phyloP scores from a whole-genome alignment of 35 echinoderm and acorn worm species.

The Anneissia japonica region DNA sequence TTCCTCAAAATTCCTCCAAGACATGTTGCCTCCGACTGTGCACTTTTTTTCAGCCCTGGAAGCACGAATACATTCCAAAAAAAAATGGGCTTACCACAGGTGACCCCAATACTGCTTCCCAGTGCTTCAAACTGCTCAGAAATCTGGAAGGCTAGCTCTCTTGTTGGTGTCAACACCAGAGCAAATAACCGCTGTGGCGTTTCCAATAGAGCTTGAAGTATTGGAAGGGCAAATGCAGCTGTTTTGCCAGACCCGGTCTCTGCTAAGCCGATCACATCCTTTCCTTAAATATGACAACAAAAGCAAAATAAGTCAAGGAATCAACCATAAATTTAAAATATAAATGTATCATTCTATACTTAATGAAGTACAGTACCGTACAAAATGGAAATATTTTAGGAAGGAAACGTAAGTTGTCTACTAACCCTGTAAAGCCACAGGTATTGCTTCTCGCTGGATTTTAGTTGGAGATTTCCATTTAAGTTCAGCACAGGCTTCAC shows the following conservation, averaged over 20 bases:
- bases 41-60: no score
- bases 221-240: conserved; percentile 88
- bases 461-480: conserved; percentile 97
- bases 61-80: neutral
- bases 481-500: conserved; percentile 82
- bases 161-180: conserved; percentile 77
- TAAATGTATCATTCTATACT: neutral
- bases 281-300: no score
- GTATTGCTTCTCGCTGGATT: conserved; percentile 84
- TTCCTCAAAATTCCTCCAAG: neutral
- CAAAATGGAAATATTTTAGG: neutral
- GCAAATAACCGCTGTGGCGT: conserved; percentile 93
- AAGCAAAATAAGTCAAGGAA: neutral
- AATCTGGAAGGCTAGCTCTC: conserved; percentile 95
- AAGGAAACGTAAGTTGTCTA: neutral
- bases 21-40: no score
- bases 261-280: conserved; percentile 88
- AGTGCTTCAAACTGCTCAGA: conserved; percentile 91
- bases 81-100: conserved; percentile 54
- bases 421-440: conserved; percentile 77
- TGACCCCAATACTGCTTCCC: conserved; percentile 70
- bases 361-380: neutral
- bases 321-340: neutral
- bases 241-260: conserved; percentile 98
- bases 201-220: conserved; percentile 78